Evolutionary conservation across 2,797 vertebrate species (phyloP).

Genomic region (Nothura maculosa): DNA sequence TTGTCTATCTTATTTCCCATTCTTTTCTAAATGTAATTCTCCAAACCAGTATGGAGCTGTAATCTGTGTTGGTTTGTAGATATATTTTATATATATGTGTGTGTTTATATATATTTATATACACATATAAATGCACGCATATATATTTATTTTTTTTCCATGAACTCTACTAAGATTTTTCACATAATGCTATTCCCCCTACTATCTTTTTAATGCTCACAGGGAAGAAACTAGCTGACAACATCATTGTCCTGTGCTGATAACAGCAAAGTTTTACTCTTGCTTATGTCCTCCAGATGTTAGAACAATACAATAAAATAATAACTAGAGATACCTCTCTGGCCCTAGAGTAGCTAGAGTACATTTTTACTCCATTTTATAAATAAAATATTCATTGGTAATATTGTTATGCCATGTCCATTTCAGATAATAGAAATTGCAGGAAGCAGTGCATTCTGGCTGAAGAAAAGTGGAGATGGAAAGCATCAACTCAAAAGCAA

Average conservation of each 20-base stretch:
- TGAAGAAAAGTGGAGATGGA: conserved; percentile 7
- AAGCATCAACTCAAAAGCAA: not conserved
- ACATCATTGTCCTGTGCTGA: not conserved
- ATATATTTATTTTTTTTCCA: not conserved
- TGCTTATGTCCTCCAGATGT: not conserved
- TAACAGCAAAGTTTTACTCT: not conserved
- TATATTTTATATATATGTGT: not conserved
- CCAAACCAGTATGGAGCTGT: conserved; percentile 15
- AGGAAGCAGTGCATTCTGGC: not conserved
- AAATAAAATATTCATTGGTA: conserved; percentile 66
- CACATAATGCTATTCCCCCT: not conserved
- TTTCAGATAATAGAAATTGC: conserved; percentile 42
- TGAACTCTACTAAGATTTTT: not conserved
- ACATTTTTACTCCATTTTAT: conserved; percentile 54
- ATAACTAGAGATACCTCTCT: conserved; percentile 1
- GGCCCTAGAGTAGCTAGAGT: conserved; percentile 15
- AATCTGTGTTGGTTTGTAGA: not conserved
- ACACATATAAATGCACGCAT: not conserved
- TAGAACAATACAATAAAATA: conserved; percentile 13
- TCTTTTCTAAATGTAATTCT: conserved; percentile 41
- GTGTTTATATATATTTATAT: not conserved
- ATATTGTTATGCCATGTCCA: conserved; percentile 13
- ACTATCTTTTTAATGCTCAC: not conserved
- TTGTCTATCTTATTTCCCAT: not conserved
- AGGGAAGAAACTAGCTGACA: not conserved